These are phyloP conservation scores for Eristalinus aeneus DNA, from an alignment of 2,888 invertebrate species.

Conservation along the genomic window DNA sequence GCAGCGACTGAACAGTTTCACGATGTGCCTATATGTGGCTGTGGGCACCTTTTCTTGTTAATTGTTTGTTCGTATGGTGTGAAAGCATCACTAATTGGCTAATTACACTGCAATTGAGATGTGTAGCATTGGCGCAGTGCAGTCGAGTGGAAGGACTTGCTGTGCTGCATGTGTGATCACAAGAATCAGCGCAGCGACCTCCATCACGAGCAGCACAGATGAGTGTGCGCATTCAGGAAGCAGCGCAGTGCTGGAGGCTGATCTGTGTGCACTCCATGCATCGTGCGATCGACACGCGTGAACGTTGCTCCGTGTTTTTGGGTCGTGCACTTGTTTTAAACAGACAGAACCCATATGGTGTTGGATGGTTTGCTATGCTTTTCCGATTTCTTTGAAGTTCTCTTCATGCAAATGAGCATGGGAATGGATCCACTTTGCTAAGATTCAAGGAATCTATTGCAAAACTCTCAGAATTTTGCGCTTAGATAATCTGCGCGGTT, in stretches of 20 bases:
- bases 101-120: constrained; percentile 74
- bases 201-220: constrained; percentile 1
- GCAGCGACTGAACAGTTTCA: not conserved
- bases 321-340: not conserved
- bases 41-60: constrained; percentile 59
- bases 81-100: constrained; percentile 77
- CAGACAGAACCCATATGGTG: not conserved
- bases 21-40: constrained; percentile 28
- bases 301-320: not conserved
- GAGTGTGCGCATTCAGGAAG: constrained; percentile 13
- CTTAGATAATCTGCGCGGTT: too few species aligned
- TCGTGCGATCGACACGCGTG: not conserved
- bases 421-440: not conserved
- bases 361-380: not conserved
- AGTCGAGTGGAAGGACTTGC: constrained; percentile 36
- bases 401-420: not conserved
- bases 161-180: constrained; percentile 40
- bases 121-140: constrained; percentile 52
- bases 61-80: constrained; percentile 73
- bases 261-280: not conserved
- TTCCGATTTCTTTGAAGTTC: not conserved
- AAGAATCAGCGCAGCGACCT: not conserved
- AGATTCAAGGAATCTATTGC: not conserved
- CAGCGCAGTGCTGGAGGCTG: not conserved
- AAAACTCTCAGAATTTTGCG: not conserved